Percentiles rank a stretch among this genome's conserved stretches.
Conservation (phyloP, 1,140 invertebrate species). For the Anthonomus grandis region DNA sequence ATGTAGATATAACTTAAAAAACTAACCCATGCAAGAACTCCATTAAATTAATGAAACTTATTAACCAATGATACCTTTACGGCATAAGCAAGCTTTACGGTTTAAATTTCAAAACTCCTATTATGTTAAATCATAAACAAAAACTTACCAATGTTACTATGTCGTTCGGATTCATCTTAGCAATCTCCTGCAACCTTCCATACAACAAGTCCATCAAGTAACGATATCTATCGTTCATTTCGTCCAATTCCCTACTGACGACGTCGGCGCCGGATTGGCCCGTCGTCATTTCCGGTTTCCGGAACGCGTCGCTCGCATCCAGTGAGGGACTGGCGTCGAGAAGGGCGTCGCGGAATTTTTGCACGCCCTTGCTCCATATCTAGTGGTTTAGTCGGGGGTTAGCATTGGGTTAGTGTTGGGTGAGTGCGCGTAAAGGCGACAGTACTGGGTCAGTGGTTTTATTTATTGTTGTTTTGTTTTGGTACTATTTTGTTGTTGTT, state of each 20-base stretch:
- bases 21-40: no score
- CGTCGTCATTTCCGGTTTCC: constrained; percentile 42
- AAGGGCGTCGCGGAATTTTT: constrained; percentile 83
- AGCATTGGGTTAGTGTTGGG: constrained; percentile 43
- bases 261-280: constrained; percentile 74
- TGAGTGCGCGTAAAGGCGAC: constrained; percentile 32
- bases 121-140: neutral
- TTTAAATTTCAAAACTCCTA: no score
- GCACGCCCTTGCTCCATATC: constrained; percentile 51
- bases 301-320: constrained; percentile 57
- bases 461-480: no score
- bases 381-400: constrained; percentile 60
- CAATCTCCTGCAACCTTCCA: constrained; percentile 60
- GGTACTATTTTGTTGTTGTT: no score
- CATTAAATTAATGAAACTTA: no score
- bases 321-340: constrained; percentile 82
- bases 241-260: constrained; percentile 81
- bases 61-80: no score
- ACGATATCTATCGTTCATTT: constrained; percentile 78
- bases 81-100: no score
- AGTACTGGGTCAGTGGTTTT: constrained; percentile 19
- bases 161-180: constrained; percentile 57
- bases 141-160: constrained; percentile 65
- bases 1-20: no score
- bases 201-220: constrained; percentile 70